These are phyloP conservation scores for Ceratosolen fusciceps DNA, from an alignment of 1,140 invertebrate species.

Conservation along the genomic window DNA sequence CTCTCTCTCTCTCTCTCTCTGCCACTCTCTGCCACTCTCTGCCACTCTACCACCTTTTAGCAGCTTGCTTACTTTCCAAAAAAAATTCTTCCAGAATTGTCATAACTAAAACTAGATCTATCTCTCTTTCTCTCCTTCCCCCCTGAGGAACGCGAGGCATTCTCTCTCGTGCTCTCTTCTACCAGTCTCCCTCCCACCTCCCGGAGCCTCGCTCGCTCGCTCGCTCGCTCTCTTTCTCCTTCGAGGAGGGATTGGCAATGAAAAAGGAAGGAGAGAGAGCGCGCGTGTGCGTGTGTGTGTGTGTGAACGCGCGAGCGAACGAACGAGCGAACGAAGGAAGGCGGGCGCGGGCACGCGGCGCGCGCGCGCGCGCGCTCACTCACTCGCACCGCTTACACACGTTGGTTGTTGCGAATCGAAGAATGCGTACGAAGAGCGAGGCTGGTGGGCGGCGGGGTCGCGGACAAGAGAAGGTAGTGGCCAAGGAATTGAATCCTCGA, in stretches of 20 bases:
- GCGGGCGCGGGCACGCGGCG: too few species aligned
- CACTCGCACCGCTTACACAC: background rate
- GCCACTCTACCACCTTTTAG: too few species aligned
- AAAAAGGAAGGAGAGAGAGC: background rate
- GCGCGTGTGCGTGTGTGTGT: too few species aligned
- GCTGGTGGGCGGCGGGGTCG: background rate
- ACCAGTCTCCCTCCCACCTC: background rate
- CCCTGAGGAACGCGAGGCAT: background rate
- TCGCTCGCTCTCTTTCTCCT: too few species aligned
- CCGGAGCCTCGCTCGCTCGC: too few species aligned
- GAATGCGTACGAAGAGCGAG: background rate
- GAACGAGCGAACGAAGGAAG: too few species aligned
- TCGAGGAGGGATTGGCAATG: background rate
- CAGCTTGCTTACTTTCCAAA: conserved; percentile 6
- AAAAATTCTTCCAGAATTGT: conserved; percentile 17
- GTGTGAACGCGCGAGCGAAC: too few species aligned
- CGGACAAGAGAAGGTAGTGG: background rate
- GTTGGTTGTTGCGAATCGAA: conserved; percentile 4
- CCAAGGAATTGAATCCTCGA: conserved; percentile 3
- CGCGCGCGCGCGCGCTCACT: too few species aligned
- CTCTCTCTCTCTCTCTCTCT: too few species aligned
- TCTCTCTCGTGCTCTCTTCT: background rate
- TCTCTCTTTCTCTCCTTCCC: background rate
- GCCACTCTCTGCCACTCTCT: too few species aligned
- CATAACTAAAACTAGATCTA: conserved; percentile 16